Evolutionary conservation across 1,140 invertebrate species (phyloP), one percentile per base, ranked within the genome.

Genomic region (Odontomachus brunneus): DNA sequence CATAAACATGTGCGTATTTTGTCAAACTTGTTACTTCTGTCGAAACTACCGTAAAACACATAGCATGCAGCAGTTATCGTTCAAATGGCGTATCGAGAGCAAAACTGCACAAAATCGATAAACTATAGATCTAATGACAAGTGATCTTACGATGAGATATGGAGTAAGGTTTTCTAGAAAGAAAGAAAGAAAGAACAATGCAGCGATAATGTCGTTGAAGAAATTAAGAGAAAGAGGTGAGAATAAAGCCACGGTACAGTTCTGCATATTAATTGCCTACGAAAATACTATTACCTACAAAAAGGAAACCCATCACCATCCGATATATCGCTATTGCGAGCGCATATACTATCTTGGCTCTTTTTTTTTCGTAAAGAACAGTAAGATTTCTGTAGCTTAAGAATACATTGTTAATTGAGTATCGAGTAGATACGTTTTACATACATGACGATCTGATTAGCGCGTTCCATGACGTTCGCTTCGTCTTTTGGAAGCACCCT

Each of bases 391-490:
- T 66, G 51, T 80, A 88, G 69, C 87, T 88, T 88, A 88, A 80
- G 84, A 88, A 83, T 88, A 88, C 53, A 81, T 76, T 84, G 24
- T 89, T 88, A 78, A 89, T 74, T 57, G 73, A 81, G 44, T 81
- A 85, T 90, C 82, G 55, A 86, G 22, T 82, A 76, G 53, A 62
- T 84, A 76, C 69, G 29, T 63, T 84, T 92, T 95, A 97, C 96
- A 95, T 97, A 97, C 97, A 97, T 97, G 92, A 97, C 96, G 94
- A 97, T 97, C 93, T 97, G 97, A 95, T 96, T 97, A 91, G 97
- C 97, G 92, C 96, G 95, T 94, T 97, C 96, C 95, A 97, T 96
- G 89, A 97, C 97, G 92, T 96, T 96, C 85, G 96, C 95, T 94
- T 97, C 96, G 91, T 97, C 96, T 87, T 96, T 95, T 92, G 95